A percentile compares a stretch with the other conserved stretches of the same genome.
Conservation (phyloP, 2,888 invertebrate genomes). For the Scotopteryx bipunctaria region DNA sequence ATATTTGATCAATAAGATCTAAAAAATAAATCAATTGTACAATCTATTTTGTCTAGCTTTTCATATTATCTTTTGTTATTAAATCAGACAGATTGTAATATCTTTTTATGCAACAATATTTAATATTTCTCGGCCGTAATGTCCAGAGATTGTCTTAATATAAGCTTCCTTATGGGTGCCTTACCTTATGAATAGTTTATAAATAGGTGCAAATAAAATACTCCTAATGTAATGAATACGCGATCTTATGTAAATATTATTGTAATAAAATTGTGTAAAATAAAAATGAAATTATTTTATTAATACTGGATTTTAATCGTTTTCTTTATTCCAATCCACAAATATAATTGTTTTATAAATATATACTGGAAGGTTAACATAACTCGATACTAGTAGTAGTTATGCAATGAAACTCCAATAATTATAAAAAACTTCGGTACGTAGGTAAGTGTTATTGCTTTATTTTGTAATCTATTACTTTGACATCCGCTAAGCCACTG, state of each 20-base stretch:
- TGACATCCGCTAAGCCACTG: conserved; percentile 29
- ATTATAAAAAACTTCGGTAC: no score
- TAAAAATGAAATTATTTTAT: conserved; percentile 80
- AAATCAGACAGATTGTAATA: neutral
- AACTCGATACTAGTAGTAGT: no score
- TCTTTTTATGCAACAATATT: conserved; percentile 6
- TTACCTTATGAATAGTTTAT: conserved; percentile 58
- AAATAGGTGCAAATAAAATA: conserved; percentile 75
- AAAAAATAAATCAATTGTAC: conserved; percentile 8
- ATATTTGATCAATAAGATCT: conserved; percentile 10
- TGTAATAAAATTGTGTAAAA: conserved; percentile 68
- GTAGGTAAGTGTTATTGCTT: conserved; percentile 2
- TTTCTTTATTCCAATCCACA: conserved; percentile 37
- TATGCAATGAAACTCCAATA: no score
- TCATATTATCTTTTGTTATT: neutral
- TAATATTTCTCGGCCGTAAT: conserved; percentile 32
- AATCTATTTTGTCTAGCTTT: conserved; percentile 6
- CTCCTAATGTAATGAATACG: conserved; percentile 70
- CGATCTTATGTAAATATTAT: conserved; percentile 74
- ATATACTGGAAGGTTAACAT: no score
- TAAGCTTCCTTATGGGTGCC: conserved; percentile 73
- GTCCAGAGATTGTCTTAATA: conserved; percentile 27
- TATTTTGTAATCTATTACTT: conserved; percentile 6
- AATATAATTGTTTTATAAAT: no score
- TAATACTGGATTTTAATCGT: conserved; percentile 57